Evolutionary conservation across 2,888 invertebrate genomes (phyloP), one percentile per base, ranked within the genome.

Genomic region (Prostheceraeus crozeri): DNA sequence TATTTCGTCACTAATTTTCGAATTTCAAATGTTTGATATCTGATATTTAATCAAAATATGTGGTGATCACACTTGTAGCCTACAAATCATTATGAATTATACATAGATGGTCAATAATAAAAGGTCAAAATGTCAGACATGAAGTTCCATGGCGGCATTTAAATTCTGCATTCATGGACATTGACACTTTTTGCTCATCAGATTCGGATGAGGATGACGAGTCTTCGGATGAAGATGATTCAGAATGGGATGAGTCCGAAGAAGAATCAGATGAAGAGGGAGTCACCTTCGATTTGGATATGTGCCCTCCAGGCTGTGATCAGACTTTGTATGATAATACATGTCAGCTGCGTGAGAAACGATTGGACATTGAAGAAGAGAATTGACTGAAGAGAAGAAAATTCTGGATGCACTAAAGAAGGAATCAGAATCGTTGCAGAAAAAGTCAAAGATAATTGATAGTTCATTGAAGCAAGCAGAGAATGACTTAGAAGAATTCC

Each of bases 401-500:
- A 70, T 67, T 31, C 68, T 67, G 53, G 76, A 76, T 27, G 64
- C 67, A 0, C 59, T 73, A 59, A 71, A 70, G 64, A 75, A 76
- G 60, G 76, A 76, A 28, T 63, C 70, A 8, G 75, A 76, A 25
- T 67, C 65, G 36, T 65, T 75, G 55, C 69, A 70, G 52, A 75
- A 74, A 65, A 75, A 72, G 56, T 68, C 70, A 11, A 73, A 72
- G 63, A 67, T 75, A 53, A 71, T 76, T 45, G 72, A 73, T 28
- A 64, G 64, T 27, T 71, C 70, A 3, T 61, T 75, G 33, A 73
- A 71, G 58, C 67, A 67, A 19, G 76, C 76, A 1, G 71, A 74
- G 59, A 46, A 59, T 27, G 75, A 76, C 51, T 64, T 76, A 10
- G 76, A 76, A 61, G 75, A 72, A 25, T 76, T 76, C 69, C 76